phyloP scores from a whole-genome alignment of 2,797 vertebrate species.

The Pseudotriccus pelzelni region DNA sequence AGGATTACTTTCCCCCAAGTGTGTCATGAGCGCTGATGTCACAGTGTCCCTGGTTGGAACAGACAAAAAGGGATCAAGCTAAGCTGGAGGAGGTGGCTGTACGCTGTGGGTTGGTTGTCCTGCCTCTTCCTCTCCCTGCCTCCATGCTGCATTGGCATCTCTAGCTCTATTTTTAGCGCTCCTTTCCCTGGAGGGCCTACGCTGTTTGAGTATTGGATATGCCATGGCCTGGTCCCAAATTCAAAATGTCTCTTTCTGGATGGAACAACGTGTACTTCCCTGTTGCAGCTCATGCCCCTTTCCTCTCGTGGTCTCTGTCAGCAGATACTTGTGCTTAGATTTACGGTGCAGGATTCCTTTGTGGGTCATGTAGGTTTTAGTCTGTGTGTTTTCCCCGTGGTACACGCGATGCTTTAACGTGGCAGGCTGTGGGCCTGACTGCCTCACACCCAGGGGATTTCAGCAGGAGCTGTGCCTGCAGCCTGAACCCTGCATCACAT shows the following conservation, averaged over 20 bases:
- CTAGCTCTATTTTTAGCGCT: neutral
- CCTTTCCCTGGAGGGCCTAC: neutral
- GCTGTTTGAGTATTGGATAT: neutral
- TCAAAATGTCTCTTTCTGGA: neutral
- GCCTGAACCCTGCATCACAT: neutral
- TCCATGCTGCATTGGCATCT: neutral
- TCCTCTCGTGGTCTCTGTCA: neutral
- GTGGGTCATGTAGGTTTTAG: neutral
- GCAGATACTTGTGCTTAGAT: neutral
- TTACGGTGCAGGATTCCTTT: neutral
- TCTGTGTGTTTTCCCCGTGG: neutral
- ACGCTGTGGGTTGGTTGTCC: neutral
- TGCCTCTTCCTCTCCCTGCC: neutral
- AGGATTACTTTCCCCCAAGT: neutral
- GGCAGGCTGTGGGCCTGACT: neutral
- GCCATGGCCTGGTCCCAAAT: neutral
- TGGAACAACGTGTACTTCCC: neutral
- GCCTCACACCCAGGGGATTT: neutral
- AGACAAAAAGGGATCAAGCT: neutral
- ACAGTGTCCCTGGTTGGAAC: neutral
- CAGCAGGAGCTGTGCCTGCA: neutral
- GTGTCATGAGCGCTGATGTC: neutral
- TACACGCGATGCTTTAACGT: neutral
- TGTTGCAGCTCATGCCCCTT: neutral
- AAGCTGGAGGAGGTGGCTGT: neutral